Conservation (phyloP, 2,888 invertebrate species). For the Drosophila infuscata region DNA sequence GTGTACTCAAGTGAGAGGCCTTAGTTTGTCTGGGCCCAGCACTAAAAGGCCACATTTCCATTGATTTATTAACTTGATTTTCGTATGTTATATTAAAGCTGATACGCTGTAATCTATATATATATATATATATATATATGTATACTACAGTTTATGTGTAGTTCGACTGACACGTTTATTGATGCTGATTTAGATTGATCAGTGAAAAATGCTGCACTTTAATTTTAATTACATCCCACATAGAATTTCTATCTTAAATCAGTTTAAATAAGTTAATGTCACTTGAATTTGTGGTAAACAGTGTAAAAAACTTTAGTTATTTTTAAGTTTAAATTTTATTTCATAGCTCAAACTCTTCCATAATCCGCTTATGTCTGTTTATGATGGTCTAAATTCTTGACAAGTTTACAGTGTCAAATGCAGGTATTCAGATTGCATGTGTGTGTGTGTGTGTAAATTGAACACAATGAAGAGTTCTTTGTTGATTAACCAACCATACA, state of each 20-base stretch:
- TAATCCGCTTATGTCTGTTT: background rate
- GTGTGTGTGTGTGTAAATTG: conserved; percentile 1
- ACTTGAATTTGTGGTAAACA: background rate
- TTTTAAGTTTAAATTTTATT: background rate
- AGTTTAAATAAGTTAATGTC: background rate
- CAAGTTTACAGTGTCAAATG: background rate
- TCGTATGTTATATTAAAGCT: background rate
- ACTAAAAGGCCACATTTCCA: conserved; percentile 1
- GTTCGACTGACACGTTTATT: background rate
- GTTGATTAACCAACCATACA: conserved; percentile 21
- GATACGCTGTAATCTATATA: background rate
- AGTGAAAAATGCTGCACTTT: background rate
- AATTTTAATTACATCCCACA: background rate
- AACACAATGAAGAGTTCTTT: background rate
- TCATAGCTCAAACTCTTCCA: background rate
- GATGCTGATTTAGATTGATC: background rate
- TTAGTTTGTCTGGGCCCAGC: background rate
- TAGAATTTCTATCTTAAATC: background rate
- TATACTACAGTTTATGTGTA: background rate
- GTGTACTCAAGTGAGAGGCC: background rate
- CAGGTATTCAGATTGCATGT: background rate
- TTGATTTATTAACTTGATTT: background rate
- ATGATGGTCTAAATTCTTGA: background rate
- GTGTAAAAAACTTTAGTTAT: background rate
- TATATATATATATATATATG: background rate